phyloP scores from a whole-genome alignment of 2,888 invertebrate species.

The Copidosoma aretas region DNA sequence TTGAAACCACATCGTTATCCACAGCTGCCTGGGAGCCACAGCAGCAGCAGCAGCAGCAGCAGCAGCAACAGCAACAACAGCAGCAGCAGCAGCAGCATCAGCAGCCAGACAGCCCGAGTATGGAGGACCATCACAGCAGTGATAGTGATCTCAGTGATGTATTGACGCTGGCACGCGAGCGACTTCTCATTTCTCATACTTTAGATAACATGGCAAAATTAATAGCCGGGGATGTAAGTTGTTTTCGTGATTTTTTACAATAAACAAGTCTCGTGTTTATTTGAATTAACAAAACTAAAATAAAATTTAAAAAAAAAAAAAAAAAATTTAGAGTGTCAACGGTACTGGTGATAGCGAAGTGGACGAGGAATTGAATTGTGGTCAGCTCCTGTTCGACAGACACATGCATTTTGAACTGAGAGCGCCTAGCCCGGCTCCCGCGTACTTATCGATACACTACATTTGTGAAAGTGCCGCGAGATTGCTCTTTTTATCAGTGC shows the following conservation, averaged over 20 bases:
- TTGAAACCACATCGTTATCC: conserved; percentile 20
- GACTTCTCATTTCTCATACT: conserved; percentile 73
- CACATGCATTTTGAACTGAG: conserved; percentile 79
- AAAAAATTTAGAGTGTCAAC: conserved; percentile 54
- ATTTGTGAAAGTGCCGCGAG: conserved; percentile 95
- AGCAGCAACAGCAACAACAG: conserved; percentile 48
- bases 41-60: conserved; percentile 54
- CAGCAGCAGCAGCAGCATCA: conserved; percentile 48
- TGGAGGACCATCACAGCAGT: conserved; percentile 68
- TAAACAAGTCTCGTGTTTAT: not conserved
- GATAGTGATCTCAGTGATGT: conserved; percentile 70
- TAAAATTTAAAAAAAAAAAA: conserved; percentile 4
- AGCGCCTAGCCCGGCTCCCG: conserved; percentile 79
- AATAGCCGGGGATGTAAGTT: conserved; percentile 58
- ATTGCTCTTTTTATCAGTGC: conserved; percentile 85
- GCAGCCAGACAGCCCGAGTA: conserved; percentile 62
- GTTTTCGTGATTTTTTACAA: conserved; percentile 3
- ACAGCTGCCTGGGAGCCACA: conserved; percentile 39
- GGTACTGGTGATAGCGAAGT: conserved; percentile 50
- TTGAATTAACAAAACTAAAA: conserved; percentile 1
- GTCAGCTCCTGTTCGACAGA: conserved; percentile 73
- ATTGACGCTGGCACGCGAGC: conserved; percentile 70
- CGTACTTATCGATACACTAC: conserved; percentile 92
- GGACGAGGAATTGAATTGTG: conserved; percentile 63
- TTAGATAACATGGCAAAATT: conserved; percentile 75